phyloP scores from a whole-genome alignment of 2,888 invertebrate genomes.

The Troglohyphantes excavatus region DNA sequence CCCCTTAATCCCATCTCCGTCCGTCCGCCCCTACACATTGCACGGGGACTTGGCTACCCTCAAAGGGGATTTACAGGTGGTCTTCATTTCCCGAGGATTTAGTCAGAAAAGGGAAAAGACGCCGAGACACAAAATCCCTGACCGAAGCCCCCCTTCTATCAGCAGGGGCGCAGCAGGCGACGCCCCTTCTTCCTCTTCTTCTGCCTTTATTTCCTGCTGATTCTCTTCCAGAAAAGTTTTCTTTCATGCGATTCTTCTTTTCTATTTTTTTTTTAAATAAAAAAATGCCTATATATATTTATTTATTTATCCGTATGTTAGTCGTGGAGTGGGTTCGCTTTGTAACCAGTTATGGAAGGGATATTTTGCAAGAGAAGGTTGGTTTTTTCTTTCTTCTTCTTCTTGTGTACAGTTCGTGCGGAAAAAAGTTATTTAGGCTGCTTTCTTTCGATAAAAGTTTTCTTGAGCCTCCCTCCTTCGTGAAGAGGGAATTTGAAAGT shows the following conservation, averaged over 20 bases:
- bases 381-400: constrained; percentile 27
- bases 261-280: background rate
- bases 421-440: constrained; percentile 61
- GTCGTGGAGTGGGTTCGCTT: constrained; percentile 38
- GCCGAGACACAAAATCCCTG: constrained; percentile 65
- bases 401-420: background rate
- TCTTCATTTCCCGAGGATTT: constrained; percentile 80
- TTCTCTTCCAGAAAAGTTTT: constrained; percentile 19
- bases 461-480: constrained; percentile 25
- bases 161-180: constrained; percentile 30
- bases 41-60: constrained; percentile 77
- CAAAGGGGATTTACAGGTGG: constrained; percentile 80
- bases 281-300: constrained; percentile 19
- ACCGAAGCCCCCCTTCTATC: constrained; percentile 72
- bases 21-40: constrained; percentile 72
- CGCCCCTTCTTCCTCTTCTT: background rate
- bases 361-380: constrained; percentile 23
- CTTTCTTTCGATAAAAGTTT: constrained; percentile 64
- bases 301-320: constrained; percentile 71
- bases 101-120: constrained; percentile 61
- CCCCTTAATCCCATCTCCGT: constrained; percentile 36
- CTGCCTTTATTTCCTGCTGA: constrained; percentile 33
- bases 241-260: background rate
- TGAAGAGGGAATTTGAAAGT: constrained; percentile 10
- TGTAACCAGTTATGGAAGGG: constrained; percentile 72